Percentiles rank a stretch among this genome's conserved stretches.
phyloP scores from a whole-genome alignment of 1,140 invertebrate genomes.

The Bombus superbus region DNA sequence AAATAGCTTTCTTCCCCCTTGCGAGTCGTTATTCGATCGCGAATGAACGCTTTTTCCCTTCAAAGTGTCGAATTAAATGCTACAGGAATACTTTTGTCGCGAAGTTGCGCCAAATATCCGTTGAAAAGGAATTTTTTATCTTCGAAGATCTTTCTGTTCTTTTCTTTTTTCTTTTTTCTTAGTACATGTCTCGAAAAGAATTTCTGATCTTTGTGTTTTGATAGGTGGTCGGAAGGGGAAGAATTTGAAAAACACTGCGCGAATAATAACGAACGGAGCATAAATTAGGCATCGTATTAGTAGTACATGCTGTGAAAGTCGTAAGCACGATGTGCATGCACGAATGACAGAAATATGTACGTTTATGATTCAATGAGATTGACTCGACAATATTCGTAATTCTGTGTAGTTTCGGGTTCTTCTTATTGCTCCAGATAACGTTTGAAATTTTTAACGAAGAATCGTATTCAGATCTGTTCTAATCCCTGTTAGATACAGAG shows the following conservation, averaged over 20 bases:
- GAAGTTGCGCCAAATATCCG: neutral
- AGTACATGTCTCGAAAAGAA: neutral
- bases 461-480: no score
- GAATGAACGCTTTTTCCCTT: neutral
- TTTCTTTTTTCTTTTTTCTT: neutral
- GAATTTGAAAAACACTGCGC: conserved; percentile 33
- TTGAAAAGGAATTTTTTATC: neutral
- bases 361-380: neutral
- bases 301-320: conserved; percentile 47
- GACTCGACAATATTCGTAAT: no score
- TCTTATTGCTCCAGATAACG: neutral
- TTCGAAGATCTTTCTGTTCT: neutral
- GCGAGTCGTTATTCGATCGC: neutral
- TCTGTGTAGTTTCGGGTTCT: neutral
- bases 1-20: neutral
- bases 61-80: neutral
- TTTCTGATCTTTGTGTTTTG: neutral
- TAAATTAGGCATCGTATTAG: conserved; percentile 36
- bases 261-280: conserved; percentile 9
- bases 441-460: neutral
- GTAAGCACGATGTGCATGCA: conserved; percentile 52
- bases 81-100: neutral
- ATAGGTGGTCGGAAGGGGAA: neutral
- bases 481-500: no score
- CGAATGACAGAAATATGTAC: conserved; percentile 8